phyloP scores from a whole-genome alignment of 2,113 vertebrate genomes.

The Heterotis niloticus region DNA sequence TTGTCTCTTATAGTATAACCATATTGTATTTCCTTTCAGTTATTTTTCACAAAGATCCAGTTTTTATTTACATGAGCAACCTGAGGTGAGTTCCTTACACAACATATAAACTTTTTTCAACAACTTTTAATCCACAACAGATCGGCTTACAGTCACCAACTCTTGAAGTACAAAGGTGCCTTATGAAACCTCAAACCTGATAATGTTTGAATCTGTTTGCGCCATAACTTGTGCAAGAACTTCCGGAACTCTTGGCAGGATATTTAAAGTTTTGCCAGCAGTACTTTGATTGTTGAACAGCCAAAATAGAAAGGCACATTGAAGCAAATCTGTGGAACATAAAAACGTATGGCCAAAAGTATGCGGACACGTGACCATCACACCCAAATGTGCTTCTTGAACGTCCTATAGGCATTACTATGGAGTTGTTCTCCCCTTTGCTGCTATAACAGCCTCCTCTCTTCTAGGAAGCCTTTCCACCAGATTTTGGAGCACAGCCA shows the following conservation, averaged over 20 bases:
- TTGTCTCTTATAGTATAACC: constrained; percentile 6
- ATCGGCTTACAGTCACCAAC: not conserved
- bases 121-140: constrained; percentile 7
- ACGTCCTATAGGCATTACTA: no score
- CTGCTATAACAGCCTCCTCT: no score
- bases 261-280: not conserved
- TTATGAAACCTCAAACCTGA: constrained; percentile 9
- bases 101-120: not conserved
- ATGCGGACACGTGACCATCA: no score
- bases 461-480: no score
- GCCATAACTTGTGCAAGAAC: not conserved
- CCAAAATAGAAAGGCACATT: not conserved
- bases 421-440: no score
- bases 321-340: not conserved
- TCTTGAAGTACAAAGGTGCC: not conserved
- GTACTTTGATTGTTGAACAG: not conserved
- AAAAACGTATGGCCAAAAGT: no score
- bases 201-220: not conserved
- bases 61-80: constrained; percentile 12
- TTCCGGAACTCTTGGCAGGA: not conserved
- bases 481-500: no score
- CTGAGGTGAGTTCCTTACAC: not conserved
- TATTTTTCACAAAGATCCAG: not conserved
- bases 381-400: no score
- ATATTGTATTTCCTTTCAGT: not conserved